Evolutionary conservation across 2,888 invertebrate genomes (phyloP).

Genomic region (Neuroscelio doddi): DNA sequence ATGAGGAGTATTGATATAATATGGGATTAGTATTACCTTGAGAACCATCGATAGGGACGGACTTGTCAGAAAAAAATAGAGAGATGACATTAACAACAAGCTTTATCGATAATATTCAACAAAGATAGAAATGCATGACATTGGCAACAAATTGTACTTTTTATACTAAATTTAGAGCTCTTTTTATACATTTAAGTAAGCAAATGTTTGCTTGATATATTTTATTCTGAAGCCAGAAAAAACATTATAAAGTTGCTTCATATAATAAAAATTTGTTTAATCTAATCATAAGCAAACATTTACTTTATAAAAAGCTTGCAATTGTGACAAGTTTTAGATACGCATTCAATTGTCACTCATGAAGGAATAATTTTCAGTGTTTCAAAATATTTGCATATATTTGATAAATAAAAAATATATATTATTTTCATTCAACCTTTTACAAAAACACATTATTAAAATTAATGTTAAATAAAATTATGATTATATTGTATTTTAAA

Average conservation of each 20-base stretch:
- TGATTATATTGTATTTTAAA: too few relatives aligned
- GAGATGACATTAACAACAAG: conserved; percentile 72
- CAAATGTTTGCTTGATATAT: conserved; percentile 57
- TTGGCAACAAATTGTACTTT: conserved; percentile 45
- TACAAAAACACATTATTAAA: too few relatives aligned
- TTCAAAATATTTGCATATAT: conserved; percentile 5
- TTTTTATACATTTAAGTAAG: conserved; percentile 27
- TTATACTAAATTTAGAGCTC: conserved; percentile 14
- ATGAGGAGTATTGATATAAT: conserved; percentile 72
- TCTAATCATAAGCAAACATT: conserved; percentile 57
- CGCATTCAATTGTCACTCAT: conserved; percentile 6
- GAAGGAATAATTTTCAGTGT: conserved; percentile 28
- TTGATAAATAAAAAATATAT: too few relatives aligned
- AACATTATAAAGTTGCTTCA: neutral
- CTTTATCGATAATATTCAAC: conserved; percentile 69
- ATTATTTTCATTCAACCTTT: too few relatives aligned
- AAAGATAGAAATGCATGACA: conserved; percentile 67
- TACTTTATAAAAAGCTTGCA: conserved; percentile 46
- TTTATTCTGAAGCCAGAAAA: conserved; percentile 2
- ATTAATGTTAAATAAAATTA: too few relatives aligned
- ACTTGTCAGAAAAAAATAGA: conserved; percentile 74
- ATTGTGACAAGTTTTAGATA: conserved; percentile 23
- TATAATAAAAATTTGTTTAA: conserved; percentile 14
- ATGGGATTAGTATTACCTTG: conserved; percentile 73
- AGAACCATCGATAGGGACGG: conserved; percentile 74